phyloP scores from a whole-genome alignment of 2,113 vertebrate species.

The Sebastes fasciatus region DNA sequence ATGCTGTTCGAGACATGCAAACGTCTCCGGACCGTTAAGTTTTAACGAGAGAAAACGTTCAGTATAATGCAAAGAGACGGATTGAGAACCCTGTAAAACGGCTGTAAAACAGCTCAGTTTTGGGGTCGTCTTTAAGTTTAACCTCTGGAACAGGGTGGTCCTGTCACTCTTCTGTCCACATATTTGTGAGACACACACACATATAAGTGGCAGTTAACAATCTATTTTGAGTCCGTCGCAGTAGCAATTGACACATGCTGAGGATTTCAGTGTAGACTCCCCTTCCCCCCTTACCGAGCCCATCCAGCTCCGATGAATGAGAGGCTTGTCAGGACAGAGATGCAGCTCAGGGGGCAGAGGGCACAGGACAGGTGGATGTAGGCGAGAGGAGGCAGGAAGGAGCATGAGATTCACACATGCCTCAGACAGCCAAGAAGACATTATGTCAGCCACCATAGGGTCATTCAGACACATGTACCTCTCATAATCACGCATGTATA shows the following conservation, averaged over 20 bases:
- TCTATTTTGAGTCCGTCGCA: constrained; percentile 73
- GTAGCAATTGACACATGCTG: constrained; percentile 67
- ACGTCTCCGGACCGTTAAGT: neutral
- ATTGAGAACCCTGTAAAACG: constrained; percentile 11
- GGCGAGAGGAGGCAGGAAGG: constrained; percentile 19
- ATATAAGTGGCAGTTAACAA: constrained; percentile 51
- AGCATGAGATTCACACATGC: constrained; percentile 58
- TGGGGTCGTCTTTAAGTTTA: constrained; percentile 43
- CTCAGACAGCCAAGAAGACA: constrained; percentile 36
- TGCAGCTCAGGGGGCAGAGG: constrained; percentile 16
- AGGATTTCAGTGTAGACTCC: constrained; percentile 47
- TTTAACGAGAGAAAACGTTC: too few species aligned
- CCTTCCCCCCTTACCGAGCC: neutral
- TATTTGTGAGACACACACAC: constrained; percentile 45
- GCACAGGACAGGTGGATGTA: constrained; percentile 55
- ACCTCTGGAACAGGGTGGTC: constrained; percentile 63
- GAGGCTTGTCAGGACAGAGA: constrained; percentile 37
- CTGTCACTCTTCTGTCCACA: constrained; percentile 49
- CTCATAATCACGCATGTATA: constrained; percentile 25
- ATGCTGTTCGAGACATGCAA: constrained; percentile 47
- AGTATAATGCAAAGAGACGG: constrained; percentile 8
- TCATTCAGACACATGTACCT: constrained; percentile 39
- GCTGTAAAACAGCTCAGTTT: constrained; percentile 46
- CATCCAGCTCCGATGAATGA: constrained; percentile 43
- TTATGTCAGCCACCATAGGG: constrained; percentile 55